Percentiles rank a stretch among this genome's conserved stretches.
Conservation (phyloP, 1,140 invertebrate species). For the Dendrolimus kikuchii region DNA sequence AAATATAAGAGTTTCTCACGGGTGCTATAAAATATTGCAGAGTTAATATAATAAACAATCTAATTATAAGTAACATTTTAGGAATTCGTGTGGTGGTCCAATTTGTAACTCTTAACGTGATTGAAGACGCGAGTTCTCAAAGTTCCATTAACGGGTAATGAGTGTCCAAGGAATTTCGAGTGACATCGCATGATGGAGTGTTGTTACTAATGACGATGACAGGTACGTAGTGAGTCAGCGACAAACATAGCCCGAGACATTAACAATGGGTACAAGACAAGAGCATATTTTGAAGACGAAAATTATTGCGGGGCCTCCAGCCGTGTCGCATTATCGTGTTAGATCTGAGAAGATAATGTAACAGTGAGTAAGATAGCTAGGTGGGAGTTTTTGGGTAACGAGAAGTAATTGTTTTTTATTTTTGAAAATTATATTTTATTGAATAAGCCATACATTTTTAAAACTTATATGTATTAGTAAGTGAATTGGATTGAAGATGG, state of each 20-base stretch:
- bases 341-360: no score
- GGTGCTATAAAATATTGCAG: no score
- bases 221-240: constrained; percentile 52
- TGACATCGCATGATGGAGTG: constrained; percentile 51
- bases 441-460: no score
- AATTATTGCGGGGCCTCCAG: background rate
- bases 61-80: constrained; percentile 9
- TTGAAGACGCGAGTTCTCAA: constrained; percentile 35
- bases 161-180: constrained; percentile 43
- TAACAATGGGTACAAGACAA: constrained; percentile 12
- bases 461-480: no score
- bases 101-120: constrained; percentile 25
- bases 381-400: no score
- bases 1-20: no score
- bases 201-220: constrained; percentile 41
- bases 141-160: constrained; percentile 52
- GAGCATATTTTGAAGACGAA: background rate
- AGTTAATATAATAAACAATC: background rate
- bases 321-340: no score
- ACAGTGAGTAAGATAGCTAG: no score
- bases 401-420: no score
- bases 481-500: no score
- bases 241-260: constrained; percentile 24
- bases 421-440: no score
- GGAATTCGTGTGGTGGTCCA: constrained; percentile 15